A percentile compares a stretch with the other conserved stretches of the same genome.
Conservation (phyloP, 2,797 vertebrate species). For the Darevskia nairensis region DNA sequence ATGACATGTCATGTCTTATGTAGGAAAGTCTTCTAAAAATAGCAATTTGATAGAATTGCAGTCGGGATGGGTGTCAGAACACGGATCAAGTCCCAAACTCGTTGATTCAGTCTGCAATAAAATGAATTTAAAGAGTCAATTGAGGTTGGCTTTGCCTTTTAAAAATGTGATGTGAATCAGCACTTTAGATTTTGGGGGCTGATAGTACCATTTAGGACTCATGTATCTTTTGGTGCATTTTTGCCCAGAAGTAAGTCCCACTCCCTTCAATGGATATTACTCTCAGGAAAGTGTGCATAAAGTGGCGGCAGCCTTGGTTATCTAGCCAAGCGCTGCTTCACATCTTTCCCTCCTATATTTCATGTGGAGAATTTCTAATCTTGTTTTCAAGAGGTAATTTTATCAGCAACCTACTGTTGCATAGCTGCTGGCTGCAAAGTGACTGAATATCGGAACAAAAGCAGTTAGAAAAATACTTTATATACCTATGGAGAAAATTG, state of each 20-base stretch:
- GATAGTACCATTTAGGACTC: neutral
- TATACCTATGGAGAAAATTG: constrained; percentile 54
- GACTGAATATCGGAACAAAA: constrained; percentile 58
- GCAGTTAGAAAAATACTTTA: constrained; percentile 51
- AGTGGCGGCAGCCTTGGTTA: neutral
- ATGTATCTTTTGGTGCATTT: neutral
- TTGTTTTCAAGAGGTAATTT: constrained; percentile 63
- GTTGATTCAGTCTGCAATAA: neutral
- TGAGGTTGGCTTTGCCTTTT: neutral
- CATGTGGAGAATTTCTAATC: constrained; percentile 59
- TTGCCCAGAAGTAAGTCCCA: neutral
- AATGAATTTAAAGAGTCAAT: neutral
- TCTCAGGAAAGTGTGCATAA: neutral
- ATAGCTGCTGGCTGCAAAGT: constrained; percentile 12
- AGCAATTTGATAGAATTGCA: neutral
- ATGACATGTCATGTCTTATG: neutral
- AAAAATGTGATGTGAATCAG: neutral
- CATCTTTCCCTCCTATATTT: neutral
- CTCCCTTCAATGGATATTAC: neutral
- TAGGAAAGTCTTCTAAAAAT: neutral
- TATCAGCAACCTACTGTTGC: constrained; percentile 49
- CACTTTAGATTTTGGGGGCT: neutral
- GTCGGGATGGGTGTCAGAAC: neutral
- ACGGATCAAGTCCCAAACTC: neutral
- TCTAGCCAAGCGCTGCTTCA: neutral